Base-by-base conservation (phyloP, 53 echinoderm and acorn worm genomes). In the Arbacia lixula region DNA sequence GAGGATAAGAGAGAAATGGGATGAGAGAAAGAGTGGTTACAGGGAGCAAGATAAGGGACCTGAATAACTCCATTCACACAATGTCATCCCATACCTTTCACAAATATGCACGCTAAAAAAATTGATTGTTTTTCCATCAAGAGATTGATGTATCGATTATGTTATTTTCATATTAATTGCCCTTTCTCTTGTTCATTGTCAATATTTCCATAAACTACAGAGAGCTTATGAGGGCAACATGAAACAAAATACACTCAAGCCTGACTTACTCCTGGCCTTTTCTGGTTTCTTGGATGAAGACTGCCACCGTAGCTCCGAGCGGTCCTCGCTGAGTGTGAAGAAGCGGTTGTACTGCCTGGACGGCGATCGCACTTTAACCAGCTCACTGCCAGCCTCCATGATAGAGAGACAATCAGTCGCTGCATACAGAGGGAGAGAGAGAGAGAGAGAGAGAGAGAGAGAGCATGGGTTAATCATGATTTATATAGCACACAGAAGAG, bases 271-370 rank as follows among this genome's bases (percentile, higher is more conserved):
- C 68, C 91, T 91, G 20, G 97, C 97, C 78, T 94, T 97, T 54
- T 97, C 93, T 14, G 97, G 92, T 79, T 97, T 97, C 92, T 97
- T 97, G 35, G 97, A 94, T 16, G 97, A 93, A 30, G 97, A 93
- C 26, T 97, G 94, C 97, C 97, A 97, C 60, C 92, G 83, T 25
- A 97, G 76, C 39, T 93, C 91, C 1, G 72, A 37, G 24, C 92
- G 73, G 86, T 97, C 97, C 53, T 97, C 93, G 60, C 88, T 91
- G 0, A 97, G 90, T 22, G 66, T 76, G 81, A 97, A 97, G 68
- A 94, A 87, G 14, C 97, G 37, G 40, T 97, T 92, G 43, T 94
- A 97, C 66, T 91, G 93, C 62, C 97, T 87, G 38, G 97, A 97
- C 37, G 87, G 92, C 8, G 97, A 94, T 4, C 97, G 65, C 14